Evolutionary conservation across 2,888 invertebrate species (phyloP), one percentile per base, ranked within the genome.

Genomic region (Anthrax anthrax): DNA sequence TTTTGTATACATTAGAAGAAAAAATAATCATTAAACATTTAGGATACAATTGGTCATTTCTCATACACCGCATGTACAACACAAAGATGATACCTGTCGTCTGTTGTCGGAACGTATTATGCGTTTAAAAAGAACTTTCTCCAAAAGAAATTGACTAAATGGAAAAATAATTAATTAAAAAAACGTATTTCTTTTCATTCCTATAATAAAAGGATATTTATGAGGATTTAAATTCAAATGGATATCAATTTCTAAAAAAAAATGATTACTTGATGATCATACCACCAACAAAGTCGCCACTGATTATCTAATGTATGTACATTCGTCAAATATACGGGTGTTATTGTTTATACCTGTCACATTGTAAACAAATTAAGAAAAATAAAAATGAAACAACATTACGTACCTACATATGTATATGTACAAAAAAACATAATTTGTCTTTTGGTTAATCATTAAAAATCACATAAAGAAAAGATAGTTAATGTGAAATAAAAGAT

Each of bases 81-180:
- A 23, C n/a, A 40, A 18, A 14, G 16, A 14, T 23, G 27, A 36
- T 34, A 43, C 37, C 37, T 37, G 37, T 37, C 37, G 37, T 16
- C 37, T 18, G 4, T 12, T 18, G 37, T 37, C 18, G 17, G 37
- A 37, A 37, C 12, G 14, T 37, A 14, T 9, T n/a, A 37, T n/a
- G n/a, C 37, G 4, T 2, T 4, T 17, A n/a, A 36, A 44, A 39
- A 44, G 36, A 34, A 39, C 39, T 37, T 23, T 41, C 17, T 37
- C 13, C 18, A 32, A 32, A 29, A 41, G 18, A 37, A 41, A 18
- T 13, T 29, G 37, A 41, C 18, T 37, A 46, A 37, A 42, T 37
- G 42, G 29, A 41, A 46, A 46, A 41, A 41, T 41, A 46, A 42
- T 41, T n/a, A 19, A 37, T 41, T 41, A 37, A 41, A 37, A n/a